A percentile compares a stretch with the other conserved stretches of the same genome.
These are phyloP conservation scores for Antedon mediterranea DNA, from an alignment of 53 echinoderm and acorn worm species.

Conservation along the genomic window DNA sequence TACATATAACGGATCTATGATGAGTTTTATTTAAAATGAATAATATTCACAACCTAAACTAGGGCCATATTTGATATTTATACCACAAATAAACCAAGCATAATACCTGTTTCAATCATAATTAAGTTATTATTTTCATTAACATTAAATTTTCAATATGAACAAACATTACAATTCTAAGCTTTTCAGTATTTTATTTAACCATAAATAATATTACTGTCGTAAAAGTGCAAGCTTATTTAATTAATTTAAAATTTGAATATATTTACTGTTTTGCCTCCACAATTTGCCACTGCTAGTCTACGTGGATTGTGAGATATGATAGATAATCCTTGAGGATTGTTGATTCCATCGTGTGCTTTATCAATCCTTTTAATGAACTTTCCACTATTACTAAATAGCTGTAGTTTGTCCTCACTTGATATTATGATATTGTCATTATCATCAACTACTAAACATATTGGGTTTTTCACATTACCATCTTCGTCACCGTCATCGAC, in stretches of 20 bases:
- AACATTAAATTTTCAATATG: too few species aligned
- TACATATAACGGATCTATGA: too few species aligned
- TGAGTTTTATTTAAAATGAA: too few species aligned
- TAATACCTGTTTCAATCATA: too few species aligned
- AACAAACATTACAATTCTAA: too few species aligned
- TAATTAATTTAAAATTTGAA: neutral
- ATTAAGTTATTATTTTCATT: too few species aligned
- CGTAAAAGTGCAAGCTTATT: too few species aligned
- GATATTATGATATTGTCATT: neutral
- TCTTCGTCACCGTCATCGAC: neutral
- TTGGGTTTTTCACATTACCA: neutral
- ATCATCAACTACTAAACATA: neutral
- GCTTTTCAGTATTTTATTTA: too few species aligned
- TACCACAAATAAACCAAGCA: too few species aligned
- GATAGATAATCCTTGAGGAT: neutral
- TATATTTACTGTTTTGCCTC: neutral
- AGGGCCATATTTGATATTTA: too few species aligned
- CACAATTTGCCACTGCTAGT: neutral
- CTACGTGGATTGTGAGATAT: neutral
- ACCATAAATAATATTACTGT: too few species aligned
- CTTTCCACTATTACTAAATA: neutral
- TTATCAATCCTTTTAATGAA: neutral
- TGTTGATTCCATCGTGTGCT: neutral
- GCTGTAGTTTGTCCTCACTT: neutral
- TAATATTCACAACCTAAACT: too few species aligned